These are phyloP conservation scores for Ashinkailepas kermadecensis DNA, from an alignment of 2,888 invertebrate species.

Conservation along the genomic window DNA sequence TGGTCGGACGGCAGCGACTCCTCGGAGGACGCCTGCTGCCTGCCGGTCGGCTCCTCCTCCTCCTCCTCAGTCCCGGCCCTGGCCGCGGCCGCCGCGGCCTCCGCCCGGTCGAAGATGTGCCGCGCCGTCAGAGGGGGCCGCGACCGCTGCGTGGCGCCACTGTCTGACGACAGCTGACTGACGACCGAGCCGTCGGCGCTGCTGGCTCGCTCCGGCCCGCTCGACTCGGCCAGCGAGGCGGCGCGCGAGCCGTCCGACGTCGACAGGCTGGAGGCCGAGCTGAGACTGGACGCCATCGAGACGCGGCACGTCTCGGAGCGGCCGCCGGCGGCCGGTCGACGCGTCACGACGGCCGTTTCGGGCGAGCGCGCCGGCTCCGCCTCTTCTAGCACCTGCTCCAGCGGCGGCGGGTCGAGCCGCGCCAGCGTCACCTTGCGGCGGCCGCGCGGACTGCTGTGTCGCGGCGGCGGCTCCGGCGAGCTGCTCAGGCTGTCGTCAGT, in stretches of 20 bases:
- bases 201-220: not conserved
- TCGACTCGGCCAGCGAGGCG: not conserved
- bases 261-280: slow-evolving; percentile 9
- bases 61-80: not conserved
- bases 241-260: not conserved
- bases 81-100: not conserved
- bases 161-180: not conserved
- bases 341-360: too few species aligned
- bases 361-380: not conserved
- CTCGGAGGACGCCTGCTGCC: slow-evolving; percentile 29
- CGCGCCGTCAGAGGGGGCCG: not conserved
- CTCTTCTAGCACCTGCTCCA: slow-evolving; percentile 22
- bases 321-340: not conserved
- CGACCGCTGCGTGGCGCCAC: not conserved
- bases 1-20: slow-evolving; percentile 33
- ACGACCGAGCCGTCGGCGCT: not conserved
- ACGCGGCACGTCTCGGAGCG: not conserved
- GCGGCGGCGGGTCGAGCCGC: not conserved
- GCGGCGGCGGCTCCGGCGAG: slow-evolving; percentile 21
- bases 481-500: slow-evolving; percentile 22
- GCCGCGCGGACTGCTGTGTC: slow-evolving; percentile 10
- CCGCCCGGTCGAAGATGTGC: not conserved
- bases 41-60: not conserved
- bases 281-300: slow-evolving; percentile 11
- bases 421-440: slow-evolving; percentile 8